Evolutionary conservation across 2,888 invertebrate genomes (phyloP), one percentile per base, ranked within the genome.

Genomic region (Tenthredo scrophulariae): DNA sequence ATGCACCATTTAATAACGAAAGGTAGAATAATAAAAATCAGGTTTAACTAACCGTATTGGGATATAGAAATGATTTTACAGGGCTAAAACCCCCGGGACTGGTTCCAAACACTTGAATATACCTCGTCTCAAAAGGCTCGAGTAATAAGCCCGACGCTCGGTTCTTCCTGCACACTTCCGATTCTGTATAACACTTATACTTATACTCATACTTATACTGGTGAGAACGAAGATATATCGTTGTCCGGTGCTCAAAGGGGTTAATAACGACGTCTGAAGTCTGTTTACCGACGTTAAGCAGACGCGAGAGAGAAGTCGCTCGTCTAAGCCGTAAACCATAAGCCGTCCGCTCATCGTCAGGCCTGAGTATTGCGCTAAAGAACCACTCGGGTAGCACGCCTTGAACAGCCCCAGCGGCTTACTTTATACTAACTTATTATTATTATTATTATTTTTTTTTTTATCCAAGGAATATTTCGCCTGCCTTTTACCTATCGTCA

Each of bases 261-360:
- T 77, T 54, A 77, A 77, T 77, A 77, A 77, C 77, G 50, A 77
- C 26, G 77, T 77, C 77, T 77, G 77, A 77, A 50, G 77, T 77
- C 54, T 77, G 77, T 77, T 77, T 77, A 77, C 77, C 46, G 77
- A 29, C 46, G 77, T 50, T 29, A 77, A 77, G 43, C 43, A 74
- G 74, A 43, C 74, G 46, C 74, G 43, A 74, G 26, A 74, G 26
- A 72, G n/a, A 26, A 74, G 43, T 22, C 74, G 40, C 13, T 26
- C 40, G 74, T 43, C 43, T 40, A 15, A 74, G 67, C 67, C 33
- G 33, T 67, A 33, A 67, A 67, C 67, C 67, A 33, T 62, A 62
- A 62, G 26, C 67, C 29, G 67, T 67, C 67, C 29, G 67, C 33
- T 67, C 67, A 29, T 67, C 67, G 67, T 67, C 67, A 33, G 15